Percentiles rank a stretch among this genome's conserved stretches.
Evolutionary conservation across 2,797 vertebrate species (phyloP).

Genomic region (Sebastes kiyomatsui): DNA sequence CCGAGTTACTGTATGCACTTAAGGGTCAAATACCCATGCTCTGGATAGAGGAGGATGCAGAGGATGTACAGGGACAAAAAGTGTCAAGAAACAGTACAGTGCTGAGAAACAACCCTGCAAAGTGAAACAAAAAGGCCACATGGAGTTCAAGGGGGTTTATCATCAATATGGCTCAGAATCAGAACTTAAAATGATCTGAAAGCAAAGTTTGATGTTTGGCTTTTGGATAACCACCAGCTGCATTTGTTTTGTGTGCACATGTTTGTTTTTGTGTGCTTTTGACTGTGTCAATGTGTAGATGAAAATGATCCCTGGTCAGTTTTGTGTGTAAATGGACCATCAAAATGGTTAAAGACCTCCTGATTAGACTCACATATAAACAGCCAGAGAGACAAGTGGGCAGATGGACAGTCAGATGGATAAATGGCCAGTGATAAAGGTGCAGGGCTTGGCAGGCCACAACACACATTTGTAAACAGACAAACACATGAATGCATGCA

Average conservation of each 20-base stretch:
- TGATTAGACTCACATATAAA: slow-evolving; percentile 9
- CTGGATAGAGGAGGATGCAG: too few relatives aligned
- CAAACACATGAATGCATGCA: not conserved
- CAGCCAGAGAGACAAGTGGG: slow-evolving; percentile 18
- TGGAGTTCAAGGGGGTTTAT: not conserved
- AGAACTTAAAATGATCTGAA: too few relatives aligned
- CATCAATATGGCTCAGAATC: too few relatives aligned
- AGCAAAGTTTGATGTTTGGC: too few relatives aligned
- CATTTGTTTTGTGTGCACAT: not conserved
- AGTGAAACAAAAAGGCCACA: not conserved
- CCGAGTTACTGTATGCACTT: too few relatives aligned
- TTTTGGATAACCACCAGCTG: not conserved
- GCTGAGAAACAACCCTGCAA: not conserved
- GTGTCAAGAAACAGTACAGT: not conserved
- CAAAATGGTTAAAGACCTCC: slow-evolving; percentile 23
- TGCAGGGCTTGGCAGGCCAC: slow-evolving; percentile 22
- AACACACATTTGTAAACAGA: slow-evolving; percentile 11
- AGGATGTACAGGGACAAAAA: not conserved
- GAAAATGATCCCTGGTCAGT: not conserved
- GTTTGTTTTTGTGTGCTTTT: not conserved
- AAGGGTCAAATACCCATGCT: too few relatives aligned
- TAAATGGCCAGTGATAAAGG: slow-evolving; percentile 44
- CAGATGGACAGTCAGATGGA: slow-evolving; percentile 48
- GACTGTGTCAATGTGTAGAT: not conserved
- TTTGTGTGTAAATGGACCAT: slow-evolving; percentile 3